These are phyloP conservation scores for Cossypha niveicapilla DNA, from an alignment of 2,797 vertebrate species.

Conservation along the genomic window DNA sequence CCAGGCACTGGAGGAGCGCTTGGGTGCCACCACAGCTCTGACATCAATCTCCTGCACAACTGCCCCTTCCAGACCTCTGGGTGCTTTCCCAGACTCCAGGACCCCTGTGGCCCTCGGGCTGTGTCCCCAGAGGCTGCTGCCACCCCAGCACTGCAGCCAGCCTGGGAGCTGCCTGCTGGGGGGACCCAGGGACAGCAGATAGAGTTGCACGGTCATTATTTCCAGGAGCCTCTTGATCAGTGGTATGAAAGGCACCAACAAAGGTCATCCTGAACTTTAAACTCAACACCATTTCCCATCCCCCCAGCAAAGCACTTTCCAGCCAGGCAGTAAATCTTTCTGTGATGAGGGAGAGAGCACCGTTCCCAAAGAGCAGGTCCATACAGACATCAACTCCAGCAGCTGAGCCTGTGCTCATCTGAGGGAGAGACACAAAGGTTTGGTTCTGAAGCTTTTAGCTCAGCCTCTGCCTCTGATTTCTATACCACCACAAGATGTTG, in stretches of 20 bases:
- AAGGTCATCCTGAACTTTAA: slow-evolving; percentile 68
- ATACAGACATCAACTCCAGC: not conserved
- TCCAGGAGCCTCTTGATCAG: slow-evolving; percentile 60
- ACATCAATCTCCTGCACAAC: slow-evolving; percentile 28
- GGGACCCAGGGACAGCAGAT: not conserved
- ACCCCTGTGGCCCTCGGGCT: fast-evolving
- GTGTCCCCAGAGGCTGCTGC: not conserved
- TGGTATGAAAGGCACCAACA: slow-evolving; percentile 63
- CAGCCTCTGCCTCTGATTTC: fast-evolving
- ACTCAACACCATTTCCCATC: slow-evolving; percentile 35
- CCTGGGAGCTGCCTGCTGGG: not conserved
- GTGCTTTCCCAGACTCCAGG: not conserved
- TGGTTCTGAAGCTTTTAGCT: not conserved
- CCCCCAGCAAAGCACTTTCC: slow-evolving; percentile 20
- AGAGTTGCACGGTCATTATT: slow-evolving; percentile 46
- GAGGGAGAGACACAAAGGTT: fast-evolving
- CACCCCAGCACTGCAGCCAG: not conserved
- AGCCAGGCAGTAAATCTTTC: slow-evolving; percentile 47
- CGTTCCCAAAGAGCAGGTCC: not conserved
- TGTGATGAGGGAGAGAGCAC: not conserved
- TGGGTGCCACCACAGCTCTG: not conserved
- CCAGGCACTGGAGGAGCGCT: not conserved
- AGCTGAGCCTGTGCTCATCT: not conserved
- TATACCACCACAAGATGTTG: fast-evolving
- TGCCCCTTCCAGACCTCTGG: not conserved